Percentiles rank a stretch among this genome's conserved stretches.
phyloP scores from a whole-genome alignment of 2,888 invertebrate genomes.

The Brachylomia viminalis region DNA sequence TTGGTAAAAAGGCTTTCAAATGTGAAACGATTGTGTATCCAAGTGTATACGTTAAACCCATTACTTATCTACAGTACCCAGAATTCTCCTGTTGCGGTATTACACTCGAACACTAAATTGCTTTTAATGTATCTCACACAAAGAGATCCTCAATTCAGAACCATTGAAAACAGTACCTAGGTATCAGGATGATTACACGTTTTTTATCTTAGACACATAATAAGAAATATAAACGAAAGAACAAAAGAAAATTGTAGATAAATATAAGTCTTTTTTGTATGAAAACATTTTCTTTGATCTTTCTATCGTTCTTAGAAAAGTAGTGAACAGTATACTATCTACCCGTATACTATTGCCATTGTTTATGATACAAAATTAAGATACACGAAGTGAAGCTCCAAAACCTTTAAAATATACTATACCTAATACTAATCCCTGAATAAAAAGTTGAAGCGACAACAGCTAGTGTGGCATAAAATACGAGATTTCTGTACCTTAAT shows the following conservation, averaged over 20 bases:
- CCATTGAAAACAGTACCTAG: conserved; percentile 4
- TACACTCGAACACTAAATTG: conserved; percentile 58
- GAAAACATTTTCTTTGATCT: conserved; percentile 36
- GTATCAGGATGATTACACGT: conserved; percentile 20
- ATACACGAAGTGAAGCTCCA: background rate
- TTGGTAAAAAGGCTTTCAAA: conserved; percentile 53
- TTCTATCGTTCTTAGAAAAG: conserved; percentile 23
- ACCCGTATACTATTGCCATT: background rate
- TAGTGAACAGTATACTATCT: conserved; percentile 31
- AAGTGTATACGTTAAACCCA: conserved; percentile 57
- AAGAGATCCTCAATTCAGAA: conserved; percentile 30
- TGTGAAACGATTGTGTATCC: conserved; percentile 59
- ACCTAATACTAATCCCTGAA: no score
- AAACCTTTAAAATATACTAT: conserved; percentile 1
- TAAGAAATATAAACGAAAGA: conserved; percentile 29
- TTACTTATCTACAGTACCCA: conserved; percentile 58
- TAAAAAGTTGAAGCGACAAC: background rate
- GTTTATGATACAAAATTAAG: conserved; percentile 8
- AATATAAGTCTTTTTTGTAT: conserved; percentile 38
- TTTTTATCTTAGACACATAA: conserved; percentile 10
- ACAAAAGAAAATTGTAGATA: conserved; percentile 36
- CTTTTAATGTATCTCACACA: conserved; percentile 43
- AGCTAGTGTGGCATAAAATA: background rate
- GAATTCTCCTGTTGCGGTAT: conserved; percentile 57
- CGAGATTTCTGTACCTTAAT: background rate